phyloP scores from a whole-genome alignment of 2,113 vertebrate species.

The Chaetodon trifascialis region DNA sequence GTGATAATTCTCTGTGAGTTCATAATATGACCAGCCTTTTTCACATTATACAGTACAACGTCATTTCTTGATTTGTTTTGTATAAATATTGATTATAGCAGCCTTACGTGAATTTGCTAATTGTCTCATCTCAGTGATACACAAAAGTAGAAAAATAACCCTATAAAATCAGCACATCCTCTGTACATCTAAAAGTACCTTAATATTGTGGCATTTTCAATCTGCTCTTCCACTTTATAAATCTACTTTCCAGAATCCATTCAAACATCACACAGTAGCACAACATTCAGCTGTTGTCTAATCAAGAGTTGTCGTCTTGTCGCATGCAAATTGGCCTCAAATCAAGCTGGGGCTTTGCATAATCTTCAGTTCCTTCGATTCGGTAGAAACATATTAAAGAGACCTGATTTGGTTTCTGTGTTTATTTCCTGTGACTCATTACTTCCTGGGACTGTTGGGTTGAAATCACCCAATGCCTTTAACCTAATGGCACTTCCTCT shows the following conservation, averaged over 20 bases:
- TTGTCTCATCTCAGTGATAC: too few relatives aligned
- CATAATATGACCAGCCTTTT: too few relatives aligned
- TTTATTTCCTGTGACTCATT: slow-evolving; percentile 5
- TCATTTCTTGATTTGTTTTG: too few relatives aligned
- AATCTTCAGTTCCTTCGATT: not conserved
- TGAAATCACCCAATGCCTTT: not conserved
- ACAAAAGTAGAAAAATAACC: too few relatives aligned
- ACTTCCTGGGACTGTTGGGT: not conserved
- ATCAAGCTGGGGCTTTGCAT: not conserved
- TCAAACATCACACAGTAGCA: not conserved
- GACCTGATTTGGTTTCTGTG: not conserved
- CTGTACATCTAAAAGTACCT: not conserved
- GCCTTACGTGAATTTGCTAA: too few relatives aligned
- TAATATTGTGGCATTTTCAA: not conserved
- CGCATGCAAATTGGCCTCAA: not conserved
- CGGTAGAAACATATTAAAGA: not conserved
- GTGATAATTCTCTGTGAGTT: too few relatives aligned
- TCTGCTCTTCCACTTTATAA: not conserved
- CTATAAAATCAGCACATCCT: too few relatives aligned
- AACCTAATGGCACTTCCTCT: not conserved
- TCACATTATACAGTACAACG: too few relatives aligned
- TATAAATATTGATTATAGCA: too few relatives aligned
- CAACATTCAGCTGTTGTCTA: not conserved
- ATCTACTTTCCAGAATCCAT: not conserved
- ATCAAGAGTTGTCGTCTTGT: not conserved